These are phyloP conservation scores for Pollenia labialis DNA, from an alignment of 2,888 invertebrate genomes.

Conservation along the genomic window DNA sequence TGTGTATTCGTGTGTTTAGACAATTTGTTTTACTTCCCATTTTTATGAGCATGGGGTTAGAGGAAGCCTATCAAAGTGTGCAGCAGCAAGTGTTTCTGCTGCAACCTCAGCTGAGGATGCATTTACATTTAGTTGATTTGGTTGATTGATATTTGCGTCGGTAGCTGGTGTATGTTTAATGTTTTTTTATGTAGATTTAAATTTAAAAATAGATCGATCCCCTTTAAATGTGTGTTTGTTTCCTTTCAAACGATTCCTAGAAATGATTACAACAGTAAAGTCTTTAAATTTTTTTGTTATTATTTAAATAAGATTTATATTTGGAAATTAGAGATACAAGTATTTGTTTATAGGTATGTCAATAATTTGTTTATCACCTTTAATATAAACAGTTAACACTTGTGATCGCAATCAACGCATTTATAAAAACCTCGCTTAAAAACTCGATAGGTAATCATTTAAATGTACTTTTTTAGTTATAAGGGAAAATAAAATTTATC, in stretches of 20 bases:
- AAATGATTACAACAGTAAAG: conserved; percentile 39
- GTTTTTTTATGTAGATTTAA: conserved; percentile 50
- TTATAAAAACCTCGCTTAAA: too few species aligned
- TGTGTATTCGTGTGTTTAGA: conserved; percentile 28
- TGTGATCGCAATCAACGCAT: too few species aligned
- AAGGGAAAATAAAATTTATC: too few species aligned
- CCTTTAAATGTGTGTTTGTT: conserved; percentile 41
- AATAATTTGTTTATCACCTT: conserved; percentile 46
- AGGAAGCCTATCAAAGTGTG: conserved; percentile 21
- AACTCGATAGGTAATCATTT: too few species aligned
- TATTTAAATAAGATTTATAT: conserved; percentile 28
- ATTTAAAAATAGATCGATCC: conserved; percentile 63
- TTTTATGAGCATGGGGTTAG: conserved; percentile 56
- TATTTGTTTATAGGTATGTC: neutral
- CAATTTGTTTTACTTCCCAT: neutral
- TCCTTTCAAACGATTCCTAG: conserved; percentile 49
- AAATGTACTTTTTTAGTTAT: too few species aligned
- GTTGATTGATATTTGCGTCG: conserved; percentile 71
- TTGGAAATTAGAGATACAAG: neutral
- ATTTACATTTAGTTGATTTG: conserved; percentile 60
- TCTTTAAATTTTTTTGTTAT: conserved; percentile 17
- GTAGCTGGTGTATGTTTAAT: conserved; percentile 60
- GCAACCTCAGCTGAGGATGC: conserved; percentile 50
- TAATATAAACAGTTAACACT: conserved; percentile 26
- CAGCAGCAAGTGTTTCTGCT: conserved; percentile 10